phyloP scores from a whole-genome alignment of 2,797 vertebrate genomes.

The Epinephelus coioides region DNA sequence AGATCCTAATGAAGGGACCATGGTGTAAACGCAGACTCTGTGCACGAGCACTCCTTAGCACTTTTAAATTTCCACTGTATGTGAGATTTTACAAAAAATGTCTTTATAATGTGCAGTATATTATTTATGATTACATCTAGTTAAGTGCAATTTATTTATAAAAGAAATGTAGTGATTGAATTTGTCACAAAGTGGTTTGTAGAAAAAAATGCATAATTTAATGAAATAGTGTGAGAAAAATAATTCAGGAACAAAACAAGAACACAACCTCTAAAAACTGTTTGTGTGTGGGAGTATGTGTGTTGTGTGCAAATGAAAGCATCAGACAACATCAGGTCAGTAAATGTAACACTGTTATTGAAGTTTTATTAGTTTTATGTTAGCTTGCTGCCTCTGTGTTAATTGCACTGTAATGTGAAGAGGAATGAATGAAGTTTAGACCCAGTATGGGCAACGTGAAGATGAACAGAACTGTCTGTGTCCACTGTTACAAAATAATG shows the following conservation, averaged over 20 bases:
- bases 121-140: constrained; percentile 17
- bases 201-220: neutral
- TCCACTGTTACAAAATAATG: neutral
- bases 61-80: constrained; percentile 24
- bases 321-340: neutral
- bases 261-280: neutral
- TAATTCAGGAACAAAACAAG: neutral
- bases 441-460: neutral
- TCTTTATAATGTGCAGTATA: neutral
- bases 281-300: neutral
- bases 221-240: neutral
- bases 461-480: neutral
- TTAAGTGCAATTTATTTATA: constrained; percentile 9
- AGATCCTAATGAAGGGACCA: rapidly evolving
- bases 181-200: neutral
- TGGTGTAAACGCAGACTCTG: constrained; percentile 10
- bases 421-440: neutral
- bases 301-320: neutral
- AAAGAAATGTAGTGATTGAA: neutral
- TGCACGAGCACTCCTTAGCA: constrained; percentile 10
- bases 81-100: neutral
- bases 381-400: neutral
- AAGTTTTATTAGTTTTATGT: neutral
- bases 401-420: constrained; percentile 15
- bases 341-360: neutral